Base-by-base conservation (phyloP, 2,113 vertebrate species). In the Formicarius rufipectus region DNA sequence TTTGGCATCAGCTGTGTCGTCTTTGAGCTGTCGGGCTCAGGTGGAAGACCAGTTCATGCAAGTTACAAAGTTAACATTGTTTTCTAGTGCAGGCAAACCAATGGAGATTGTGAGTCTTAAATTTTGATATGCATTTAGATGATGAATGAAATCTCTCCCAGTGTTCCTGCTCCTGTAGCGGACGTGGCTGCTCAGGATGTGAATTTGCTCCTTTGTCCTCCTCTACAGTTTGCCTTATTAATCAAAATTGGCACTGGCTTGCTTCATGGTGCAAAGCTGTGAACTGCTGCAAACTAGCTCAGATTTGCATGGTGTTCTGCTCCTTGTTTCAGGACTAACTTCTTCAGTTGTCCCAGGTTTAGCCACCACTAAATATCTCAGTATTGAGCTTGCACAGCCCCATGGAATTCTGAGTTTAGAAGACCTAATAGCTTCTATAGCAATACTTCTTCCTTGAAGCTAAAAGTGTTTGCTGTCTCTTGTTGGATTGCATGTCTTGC, bases 401-500 rank as follows among this genome's bases (percentile, higher is more conserved):
- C 33, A 1, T 77, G 64, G 52, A 71, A 67, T 88, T 81, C 76
- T 63, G 39, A 49, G 28, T 91, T 77, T 35, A 80, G 37, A 79
- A 47, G 67, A 52, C 39, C 24, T 77, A 22, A 60, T 50, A 39
- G 47, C 64, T 88, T 89, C 64, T 90, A 3, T n/a, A 59, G 89
- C 42, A 74, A 22, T 53, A 39, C 19, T 74, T 77, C 55, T 71
- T 88, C 86, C 73, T 71, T 67, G 52, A 68, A 78, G 64, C 72
- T 84, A 30, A 33, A 78, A 82, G 14, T 14, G 53, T 92, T 73
- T 68, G 49, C 62, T 91, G 66, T 20, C 84, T 82, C 42, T 16
- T 58, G 47, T 81, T 95, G 89, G 56, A 72, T 92, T 92, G 93
- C 73, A 59, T 90, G 87, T 73, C 50, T 73, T 91, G 63, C 84